These are phyloP conservation scores for Ernsta delagoae DNA, from an alignment of 2,888 invertebrate species.

Conservation along the genomic window DNA sequence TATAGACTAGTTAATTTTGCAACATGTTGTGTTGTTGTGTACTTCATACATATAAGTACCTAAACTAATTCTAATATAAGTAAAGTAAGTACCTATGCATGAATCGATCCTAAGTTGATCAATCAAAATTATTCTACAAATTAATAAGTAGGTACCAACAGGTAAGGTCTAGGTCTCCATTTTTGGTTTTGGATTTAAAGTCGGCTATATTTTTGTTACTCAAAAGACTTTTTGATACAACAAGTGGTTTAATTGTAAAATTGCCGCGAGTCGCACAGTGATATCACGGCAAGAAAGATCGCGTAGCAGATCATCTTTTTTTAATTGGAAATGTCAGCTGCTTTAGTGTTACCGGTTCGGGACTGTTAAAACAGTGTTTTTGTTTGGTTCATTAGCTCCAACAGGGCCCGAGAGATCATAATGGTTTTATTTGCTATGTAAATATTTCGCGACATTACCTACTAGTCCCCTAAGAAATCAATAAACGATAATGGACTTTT, in stretches of 20 bases:
- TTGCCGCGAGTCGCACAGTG: constrained; percentile 36
- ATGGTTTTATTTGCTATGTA: constrained; percentile 27
- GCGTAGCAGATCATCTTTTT: constrained; percentile 64
- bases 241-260: constrained; percentile 31
- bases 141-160: no score
- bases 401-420: constrained; percentile 37
- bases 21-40: no score
- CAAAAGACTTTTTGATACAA: neutral
- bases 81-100: no score
- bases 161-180: no score
- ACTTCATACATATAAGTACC: no score
- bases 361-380: constrained; percentile 57
- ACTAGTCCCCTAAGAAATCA: constrained; percentile 4
- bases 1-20: no score
- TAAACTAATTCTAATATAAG: no score
- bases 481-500: constrained; percentile 22
- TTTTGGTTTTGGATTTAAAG: no score
- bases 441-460: constrained; percentile 30
- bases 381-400: constrained; percentile 64
- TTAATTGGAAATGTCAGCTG: constrained; percentile 76
- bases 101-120: no score
- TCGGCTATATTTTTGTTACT: no score
- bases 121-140: no score
- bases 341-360: constrained; percentile 70
- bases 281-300: constrained; percentile 52